Evolutionary conservation across 2,888 invertebrate genomes (phyloP).

Genomic region (Pachycephus smyrnensis): DNA sequence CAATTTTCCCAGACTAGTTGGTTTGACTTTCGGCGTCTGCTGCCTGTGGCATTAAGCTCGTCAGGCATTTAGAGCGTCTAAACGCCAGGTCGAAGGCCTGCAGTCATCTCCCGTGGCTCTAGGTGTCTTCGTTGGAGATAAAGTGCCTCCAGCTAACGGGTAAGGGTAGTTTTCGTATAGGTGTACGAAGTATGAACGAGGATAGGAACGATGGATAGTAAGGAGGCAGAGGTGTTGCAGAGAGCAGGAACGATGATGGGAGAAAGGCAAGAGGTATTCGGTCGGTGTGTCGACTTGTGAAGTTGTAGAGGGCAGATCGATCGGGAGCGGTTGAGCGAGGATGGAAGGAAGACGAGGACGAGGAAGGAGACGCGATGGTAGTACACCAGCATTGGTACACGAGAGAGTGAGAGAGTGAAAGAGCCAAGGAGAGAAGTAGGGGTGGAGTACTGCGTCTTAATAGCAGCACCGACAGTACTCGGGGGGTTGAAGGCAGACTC

Average conservation of each 20-base stretch:
- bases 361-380: slow-evolving; percentile 20
- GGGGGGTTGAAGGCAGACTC: slow-evolving; percentile 28
- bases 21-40: slow-evolving; percentile 23
- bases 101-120: not conserved
- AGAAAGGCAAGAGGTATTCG: slow-evolving; percentile 30
- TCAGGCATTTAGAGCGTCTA: slow-evolving; percentile 25
- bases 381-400: not conserved
- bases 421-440: slow-evolving; percentile 17
- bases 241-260: slow-evolving; percentile 10
- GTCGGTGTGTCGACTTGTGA: slow-evolving; percentile 52
- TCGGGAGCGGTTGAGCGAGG: slow-evolving; percentile 33
- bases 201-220: slow-evolving; percentile 9
- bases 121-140: not conserved
- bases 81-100: slow-evolving; percentile 10
- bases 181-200: slow-evolving; percentile 13
- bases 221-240: slow-evolving; percentile 26
- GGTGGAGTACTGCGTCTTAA: slow-evolving; percentile 48
- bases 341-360: slow-evolving; percentile 20
- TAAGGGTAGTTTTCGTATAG: no score
- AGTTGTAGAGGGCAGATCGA: slow-evolving; percentile 50
- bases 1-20: no score
- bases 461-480: slow-evolving; percentile 40
- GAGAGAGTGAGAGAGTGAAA: slow-evolving; percentile 7
- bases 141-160: not conserved
- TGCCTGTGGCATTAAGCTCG: slow-evolving; percentile 27